These are phyloP conservation scores for Xestia xanthographa DNA, from an alignment of 2,888 invertebrate genomes.

Conservation along the genomic window DNA sequence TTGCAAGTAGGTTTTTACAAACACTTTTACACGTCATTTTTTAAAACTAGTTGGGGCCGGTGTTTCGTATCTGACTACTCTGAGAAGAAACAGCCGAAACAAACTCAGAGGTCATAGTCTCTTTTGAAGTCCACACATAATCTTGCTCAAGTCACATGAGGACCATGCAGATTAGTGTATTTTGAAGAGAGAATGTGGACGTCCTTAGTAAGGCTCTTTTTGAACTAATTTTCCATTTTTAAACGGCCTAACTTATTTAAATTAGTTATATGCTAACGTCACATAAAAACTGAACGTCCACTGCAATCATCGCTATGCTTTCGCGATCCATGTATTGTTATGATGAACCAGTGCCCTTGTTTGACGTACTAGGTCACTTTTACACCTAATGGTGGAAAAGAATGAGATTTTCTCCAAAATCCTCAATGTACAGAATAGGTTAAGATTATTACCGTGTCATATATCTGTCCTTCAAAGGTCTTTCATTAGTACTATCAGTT, in stretches of 20 bases:
- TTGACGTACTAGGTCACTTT: neutral
- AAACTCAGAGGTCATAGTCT: no score
- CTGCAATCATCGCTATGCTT: neutral
- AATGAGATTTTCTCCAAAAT: neutral
- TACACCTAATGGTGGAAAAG: neutral
- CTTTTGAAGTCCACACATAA: no score
- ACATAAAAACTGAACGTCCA: neutral
- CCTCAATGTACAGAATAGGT: neutral
- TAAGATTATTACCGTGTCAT: neutral
- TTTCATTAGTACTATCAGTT: constrained; percentile 2
- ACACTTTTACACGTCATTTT: no score
- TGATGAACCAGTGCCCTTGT: neutral
- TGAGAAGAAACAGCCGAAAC: no score
- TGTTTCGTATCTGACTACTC: no score
- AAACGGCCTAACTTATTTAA: neutral
- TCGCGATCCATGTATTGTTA: neutral
- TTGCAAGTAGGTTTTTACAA: no score
- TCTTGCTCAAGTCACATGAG: no score
- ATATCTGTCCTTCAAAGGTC: neutral
- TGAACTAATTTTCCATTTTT: neutral
- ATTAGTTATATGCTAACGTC: neutral
- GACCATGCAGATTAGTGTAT: no score
- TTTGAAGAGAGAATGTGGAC: no score
- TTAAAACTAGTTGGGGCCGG: no score
- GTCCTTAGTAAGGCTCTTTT: neutral